These are phyloP conservation scores for Temnothorax longispinosus DNA, from an alignment of 1,140 invertebrate genomes.

Conservation along the genomic window DNA sequence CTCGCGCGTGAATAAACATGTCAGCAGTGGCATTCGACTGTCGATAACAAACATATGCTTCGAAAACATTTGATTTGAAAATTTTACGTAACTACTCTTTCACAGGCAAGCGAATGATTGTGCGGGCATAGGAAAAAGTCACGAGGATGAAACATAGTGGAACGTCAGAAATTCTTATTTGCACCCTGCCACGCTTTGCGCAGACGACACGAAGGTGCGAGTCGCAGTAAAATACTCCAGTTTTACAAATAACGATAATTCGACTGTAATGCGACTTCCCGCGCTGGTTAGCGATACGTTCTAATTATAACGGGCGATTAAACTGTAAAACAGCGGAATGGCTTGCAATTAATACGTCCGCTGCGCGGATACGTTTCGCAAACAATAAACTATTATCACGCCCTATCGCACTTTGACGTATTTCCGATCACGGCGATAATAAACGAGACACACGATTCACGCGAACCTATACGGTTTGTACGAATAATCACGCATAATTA, in stretches of 20 bases:
- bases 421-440: slow-evolving; percentile 46
- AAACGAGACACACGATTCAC: slow-evolving; percentile 11
- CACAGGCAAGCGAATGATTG: neutral
- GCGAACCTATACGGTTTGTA: neutral
- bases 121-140: neutral
- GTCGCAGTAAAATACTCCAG: neutral
- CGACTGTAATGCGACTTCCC: neutral
- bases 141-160: neutral
- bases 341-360: slow-evolving; percentile 54
- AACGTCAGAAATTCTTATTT: slow-evolving; percentile 24
- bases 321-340: slow-evolving; percentile 45
- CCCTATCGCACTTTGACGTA: slow-evolving; percentile 43
- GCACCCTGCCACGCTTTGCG: neutral
- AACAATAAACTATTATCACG: slow-evolving; percentile 71
- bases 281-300: slow-evolving; percentile 22
- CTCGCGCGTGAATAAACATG: slow-evolving; percentile 46
- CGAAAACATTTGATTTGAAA: slow-evolving; percentile 22
- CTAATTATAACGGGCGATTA: slow-evolving; percentile 58
- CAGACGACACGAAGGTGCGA: neutral
- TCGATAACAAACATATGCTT: neutral
- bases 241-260: neutral
- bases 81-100: neutral
- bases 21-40: neutral
- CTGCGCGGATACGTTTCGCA: slow-evolving; percentile 43
- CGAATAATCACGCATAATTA: neutral